Percentiles rank a stretch among this genome's conserved stretches.
Evolutionary conservation across 2,113 vertebrate species (phyloP).

Genomic region (Candoia aspera): DNA sequence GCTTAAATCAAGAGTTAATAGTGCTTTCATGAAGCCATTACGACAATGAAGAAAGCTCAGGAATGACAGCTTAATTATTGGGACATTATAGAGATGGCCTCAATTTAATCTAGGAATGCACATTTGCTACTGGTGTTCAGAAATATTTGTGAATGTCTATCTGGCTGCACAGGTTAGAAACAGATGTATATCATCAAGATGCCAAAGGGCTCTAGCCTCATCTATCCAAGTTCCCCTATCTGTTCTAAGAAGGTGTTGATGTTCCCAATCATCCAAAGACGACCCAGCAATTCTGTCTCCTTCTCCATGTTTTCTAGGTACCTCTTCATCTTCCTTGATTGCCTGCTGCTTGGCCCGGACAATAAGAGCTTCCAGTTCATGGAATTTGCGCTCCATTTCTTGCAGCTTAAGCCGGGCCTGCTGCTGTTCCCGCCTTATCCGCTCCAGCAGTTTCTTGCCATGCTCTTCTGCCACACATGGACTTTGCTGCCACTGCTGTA

Average conservation of each 20-base stretch:
- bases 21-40: background rate
- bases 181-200: too few relatives aligned
- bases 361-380: conserved; percentile 92
- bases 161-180: background rate
- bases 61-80: background rate
- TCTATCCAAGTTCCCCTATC: background rate
- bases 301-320: conserved; percentile 43
- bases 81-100: background rate
- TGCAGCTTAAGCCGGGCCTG: conserved; percentile 88
- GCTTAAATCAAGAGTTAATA: background rate
- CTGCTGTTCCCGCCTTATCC: conserved; percentile 91
- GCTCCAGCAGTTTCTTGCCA: conserved; percentile 91
- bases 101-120: background rate
- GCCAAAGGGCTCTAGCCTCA: background rate
- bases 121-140: background rate
- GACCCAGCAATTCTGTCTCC: rapidly evolving
- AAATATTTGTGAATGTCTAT: background rate
- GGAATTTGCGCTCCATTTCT: conserved; percentile 94
- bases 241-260: background rate
- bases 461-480: conserved; percentile 94
- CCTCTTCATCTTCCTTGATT: conserved; percentile 93
- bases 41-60: background rate
- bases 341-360: conserved; percentile 93
- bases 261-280: background rate
- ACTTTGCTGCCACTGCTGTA: conserved; percentile 98